Percentiles rank a stretch among this genome's conserved stretches.
These are phyloP conservation scores for Cetoscarus ocellatus DNA, from an alignment of 2,797 vertebrate species.

Conservation along the genomic window DNA sequence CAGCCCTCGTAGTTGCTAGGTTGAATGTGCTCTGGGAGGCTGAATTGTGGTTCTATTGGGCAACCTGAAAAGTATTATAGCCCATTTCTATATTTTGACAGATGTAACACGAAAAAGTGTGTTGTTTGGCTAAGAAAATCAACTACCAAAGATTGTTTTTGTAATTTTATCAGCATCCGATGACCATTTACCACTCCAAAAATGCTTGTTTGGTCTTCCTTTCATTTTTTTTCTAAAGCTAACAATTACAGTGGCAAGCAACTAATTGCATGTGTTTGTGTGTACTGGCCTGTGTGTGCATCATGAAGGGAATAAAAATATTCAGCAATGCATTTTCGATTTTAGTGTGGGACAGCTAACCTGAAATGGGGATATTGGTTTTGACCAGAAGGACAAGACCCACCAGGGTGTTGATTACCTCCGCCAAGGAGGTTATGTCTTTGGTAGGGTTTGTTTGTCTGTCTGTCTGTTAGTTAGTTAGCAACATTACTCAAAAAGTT, in stretches of 20 bases:
- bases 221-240: not conserved
- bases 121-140: conserved; percentile 46
- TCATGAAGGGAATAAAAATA: conserved; percentile 35
- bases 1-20: too few species aligned
- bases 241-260: not conserved
- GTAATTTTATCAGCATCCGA: conserved; percentile 39
- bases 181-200: conserved; percentile 21
- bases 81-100: conserved; percentile 27
- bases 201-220: conserved; percentile 21
- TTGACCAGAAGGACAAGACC: too few species aligned
- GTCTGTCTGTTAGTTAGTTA: too few species aligned
- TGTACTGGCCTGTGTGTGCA: not conserved
- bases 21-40: too few species aligned
- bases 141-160: conserved; percentile 46
- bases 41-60: too few species aligned
- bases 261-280: not conserved
- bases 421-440: too few species aligned
- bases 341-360: conserved; percentile 51
- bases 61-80: too few species aligned
- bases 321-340: conserved; percentile 65
- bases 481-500: too few species aligned
- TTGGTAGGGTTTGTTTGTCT: too few species aligned
- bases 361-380: conserved; percentile 31
- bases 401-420: too few species aligned
- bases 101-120: conserved; percentile 46